Evolutionary conservation across 2,888 invertebrate genomes (phyloP).

Genomic region (Rotaria magnacalcarata): DNA sequence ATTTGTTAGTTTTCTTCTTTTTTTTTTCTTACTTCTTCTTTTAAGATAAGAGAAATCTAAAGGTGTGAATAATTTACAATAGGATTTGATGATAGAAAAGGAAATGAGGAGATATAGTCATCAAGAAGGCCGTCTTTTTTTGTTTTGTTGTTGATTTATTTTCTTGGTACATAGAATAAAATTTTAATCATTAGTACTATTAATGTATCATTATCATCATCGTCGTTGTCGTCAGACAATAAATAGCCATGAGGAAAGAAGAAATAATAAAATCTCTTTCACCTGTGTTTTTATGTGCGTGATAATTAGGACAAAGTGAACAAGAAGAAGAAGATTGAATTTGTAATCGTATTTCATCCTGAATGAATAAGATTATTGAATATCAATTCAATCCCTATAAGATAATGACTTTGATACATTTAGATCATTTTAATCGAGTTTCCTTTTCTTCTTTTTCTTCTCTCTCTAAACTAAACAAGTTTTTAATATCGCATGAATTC

Average conservation of each 20-base stretch:
- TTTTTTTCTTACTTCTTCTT: background rate
- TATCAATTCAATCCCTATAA: background rate
- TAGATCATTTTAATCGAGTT: background rate
- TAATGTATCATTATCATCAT: background rate
- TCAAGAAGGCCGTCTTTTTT: slow-evolving; percentile 2
- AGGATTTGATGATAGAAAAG: background rate
- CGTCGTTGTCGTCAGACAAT: background rate
- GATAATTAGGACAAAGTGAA: background rate
- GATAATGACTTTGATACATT: slow-evolving; percentile 11
- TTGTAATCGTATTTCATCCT: background rate
- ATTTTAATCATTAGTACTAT: background rate
- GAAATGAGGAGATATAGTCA: slow-evolving; percentile 14
- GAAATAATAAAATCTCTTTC: background rate
- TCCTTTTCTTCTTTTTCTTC: background rate
- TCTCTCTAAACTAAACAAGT: background rate
- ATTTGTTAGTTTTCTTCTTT: background rate
- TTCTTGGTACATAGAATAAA: background rate
- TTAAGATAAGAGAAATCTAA: background rate
- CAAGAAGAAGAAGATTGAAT: background rate
- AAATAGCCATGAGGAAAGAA: slow-evolving; percentile 6
- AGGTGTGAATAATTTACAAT: slow-evolving; percentile 13
- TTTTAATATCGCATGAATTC: background rate
- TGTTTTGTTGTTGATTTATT: background rate
- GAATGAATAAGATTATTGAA: background rate
- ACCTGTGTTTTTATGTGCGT: background rate